Base-by-base conservation (phyloP, 2,797 vertebrate genomes). In the Mycteria americana region DNA sequence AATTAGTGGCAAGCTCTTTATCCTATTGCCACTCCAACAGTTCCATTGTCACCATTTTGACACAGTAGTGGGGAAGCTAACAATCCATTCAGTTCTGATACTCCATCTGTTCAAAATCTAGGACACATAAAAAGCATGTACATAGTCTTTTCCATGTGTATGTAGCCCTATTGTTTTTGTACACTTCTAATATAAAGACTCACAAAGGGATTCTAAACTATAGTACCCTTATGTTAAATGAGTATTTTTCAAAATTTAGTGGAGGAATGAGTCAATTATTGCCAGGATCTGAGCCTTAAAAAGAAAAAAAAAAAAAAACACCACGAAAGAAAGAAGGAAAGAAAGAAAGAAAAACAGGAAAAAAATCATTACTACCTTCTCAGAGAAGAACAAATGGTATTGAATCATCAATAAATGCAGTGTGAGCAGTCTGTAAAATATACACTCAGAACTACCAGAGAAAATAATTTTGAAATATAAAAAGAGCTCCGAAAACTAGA, bases 401-500 rank as follows among this genome's bases (percentile, higher is more conserved):
- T 88, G 79, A 94, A 88, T 92, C 53, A 93, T 80, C 78, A 92
- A 22, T 56, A 96, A 89, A 82, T 62, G 60, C 59, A 75, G 54
- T 19, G 24, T 54, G 53, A 93, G 59, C 25, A 33, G 43, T 63
- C 25, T 81, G 53, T 43, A 92, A 91, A 91, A 88, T 56, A 93
- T 25, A 67, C 25, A 53, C 37, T 69, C 59, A 85, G 72, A 83
- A 70, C 37, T 48, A 94, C 4, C 25, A 82, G 62, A 57, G 33
- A 91, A 97, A 90, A 92, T 50, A 94, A 76, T 76, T 92, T 31
- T 85, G 30, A 82, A 94, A 89, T 59, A 79, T 27, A 86, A 91
- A 91, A 92, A 74, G 35, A 78, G 18, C 15, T 88, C 60, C 17
- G 6, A 85, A 91, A 89, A 53, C 45, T 81, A 84, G 77, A 88